Conservation (phyloP, 2,797 vertebrate genomes). For the Petrocephalus schoutedeni region DNA sequence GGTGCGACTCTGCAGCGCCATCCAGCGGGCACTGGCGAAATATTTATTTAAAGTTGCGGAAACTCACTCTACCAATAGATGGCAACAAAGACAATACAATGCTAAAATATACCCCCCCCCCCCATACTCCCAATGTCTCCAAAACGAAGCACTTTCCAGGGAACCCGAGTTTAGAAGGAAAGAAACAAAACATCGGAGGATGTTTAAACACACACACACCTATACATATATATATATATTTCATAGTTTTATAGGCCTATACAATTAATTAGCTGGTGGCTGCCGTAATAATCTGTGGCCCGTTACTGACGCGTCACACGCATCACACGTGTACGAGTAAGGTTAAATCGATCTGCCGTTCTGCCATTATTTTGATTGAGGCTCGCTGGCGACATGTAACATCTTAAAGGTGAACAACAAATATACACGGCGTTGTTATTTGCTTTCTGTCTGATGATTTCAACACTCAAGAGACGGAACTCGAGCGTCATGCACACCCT, state of each 20-base stretch:
- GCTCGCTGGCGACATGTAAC: not conserved
- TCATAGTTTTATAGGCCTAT: not conserved
- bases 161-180: not conserved
- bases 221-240: not conserved
- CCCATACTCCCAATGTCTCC: not conserved
- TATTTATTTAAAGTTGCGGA: not conserved
- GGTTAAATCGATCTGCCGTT: not conserved
- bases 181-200: not conserved
- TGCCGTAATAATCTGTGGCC: not conserved
- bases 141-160: not conserved
- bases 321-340: not conserved
- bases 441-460: not conserved
- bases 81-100: constrained; percentile 38
- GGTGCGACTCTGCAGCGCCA: not conserved
- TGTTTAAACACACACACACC: not conserved
- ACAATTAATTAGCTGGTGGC: not conserved
- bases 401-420: not conserved
- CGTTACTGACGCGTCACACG: not conserved
- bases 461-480: not conserved
- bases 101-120: not conserved
- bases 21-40: not conserved
- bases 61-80: constrained; percentile 34
- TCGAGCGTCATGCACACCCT: not conserved
- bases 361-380: not conserved
- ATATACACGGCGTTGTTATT: not conserved